Conservation (phyloP, 2,797 vertebrate species). For the Tympanoctomys barrerae region DNA sequence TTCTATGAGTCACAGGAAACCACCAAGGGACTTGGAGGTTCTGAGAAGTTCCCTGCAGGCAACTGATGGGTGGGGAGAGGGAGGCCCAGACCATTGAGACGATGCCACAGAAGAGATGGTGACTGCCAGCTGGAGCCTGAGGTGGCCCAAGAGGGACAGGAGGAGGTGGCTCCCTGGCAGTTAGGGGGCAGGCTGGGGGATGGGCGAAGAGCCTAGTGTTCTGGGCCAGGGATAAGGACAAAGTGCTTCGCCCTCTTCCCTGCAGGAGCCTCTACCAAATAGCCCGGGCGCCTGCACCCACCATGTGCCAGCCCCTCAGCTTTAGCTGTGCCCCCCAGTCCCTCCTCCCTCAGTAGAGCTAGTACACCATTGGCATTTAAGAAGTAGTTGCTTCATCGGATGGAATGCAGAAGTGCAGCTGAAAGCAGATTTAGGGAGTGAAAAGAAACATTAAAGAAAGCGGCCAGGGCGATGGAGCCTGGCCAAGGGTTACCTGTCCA, state of each 20-base stretch:
- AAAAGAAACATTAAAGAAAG: not conserved
- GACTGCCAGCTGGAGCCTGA: not conserved
- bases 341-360: not conserved
- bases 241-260: not conserved
- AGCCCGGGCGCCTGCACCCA: not conserved
- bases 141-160: not conserved
- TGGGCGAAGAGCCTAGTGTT: not conserved
- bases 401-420: not conserved
- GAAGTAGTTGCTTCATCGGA: not conserved
- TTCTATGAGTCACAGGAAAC: not conserved
- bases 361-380: not conserved
- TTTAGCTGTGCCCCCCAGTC: not conserved
- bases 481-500: constrained; percentile 94
- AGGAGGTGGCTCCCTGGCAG: not conserved
- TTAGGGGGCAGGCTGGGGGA: not conserved
- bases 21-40: not conserved
- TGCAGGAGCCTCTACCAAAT: not conserved
- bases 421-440: not conserved
- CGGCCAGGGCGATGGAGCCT: not conserved
- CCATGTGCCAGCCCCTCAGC: not conserved
- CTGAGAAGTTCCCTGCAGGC: not conserved
- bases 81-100: not conserved
- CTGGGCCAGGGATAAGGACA: not conserved
- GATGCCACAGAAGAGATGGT: not conserved
- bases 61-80: not conserved